A percentile compares a stretch with the other conserved stretches of the same genome.
These are phyloP conservation scores for Genyomyrus donnyi DNA, from an alignment of 2,113 vertebrate species.

Conservation along the genomic window DNA sequence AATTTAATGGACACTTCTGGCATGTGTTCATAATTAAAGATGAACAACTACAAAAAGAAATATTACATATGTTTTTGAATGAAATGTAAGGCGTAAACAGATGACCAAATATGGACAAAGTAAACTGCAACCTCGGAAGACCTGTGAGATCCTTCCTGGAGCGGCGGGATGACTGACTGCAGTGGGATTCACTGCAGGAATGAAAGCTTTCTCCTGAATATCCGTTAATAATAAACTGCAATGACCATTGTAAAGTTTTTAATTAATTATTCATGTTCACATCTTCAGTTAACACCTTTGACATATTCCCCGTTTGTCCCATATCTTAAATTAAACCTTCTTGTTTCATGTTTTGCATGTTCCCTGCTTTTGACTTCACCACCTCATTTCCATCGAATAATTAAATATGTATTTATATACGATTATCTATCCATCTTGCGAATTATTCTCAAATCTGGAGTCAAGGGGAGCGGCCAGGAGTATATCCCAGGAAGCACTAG, in stretches of 20 bases:
- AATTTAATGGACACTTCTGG: background rate
- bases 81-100: background rate
- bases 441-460: background rate
- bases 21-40: background rate
- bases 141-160: background rate
- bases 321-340: background rate
- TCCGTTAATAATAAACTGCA: background rate
- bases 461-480: background rate
- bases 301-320: background rate
- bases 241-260: background rate
- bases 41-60: background rate
- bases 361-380: background rate
- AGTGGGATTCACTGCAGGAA: background rate
- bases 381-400: background rate
- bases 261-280: background rate
- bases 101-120: background rate
- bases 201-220: background rate
- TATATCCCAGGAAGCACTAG: background rate
- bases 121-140: background rate
- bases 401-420: background rate
- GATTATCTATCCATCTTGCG: background rate
- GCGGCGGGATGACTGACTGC: background rate
- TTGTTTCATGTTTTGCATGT: background rate
- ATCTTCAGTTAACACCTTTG: background rate
- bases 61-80: background rate